These are phyloP conservation scores for Drosophila buzzatii DNA, from an alignment of 2,888 invertebrate species.

Conservation along the genomic window DNA sequence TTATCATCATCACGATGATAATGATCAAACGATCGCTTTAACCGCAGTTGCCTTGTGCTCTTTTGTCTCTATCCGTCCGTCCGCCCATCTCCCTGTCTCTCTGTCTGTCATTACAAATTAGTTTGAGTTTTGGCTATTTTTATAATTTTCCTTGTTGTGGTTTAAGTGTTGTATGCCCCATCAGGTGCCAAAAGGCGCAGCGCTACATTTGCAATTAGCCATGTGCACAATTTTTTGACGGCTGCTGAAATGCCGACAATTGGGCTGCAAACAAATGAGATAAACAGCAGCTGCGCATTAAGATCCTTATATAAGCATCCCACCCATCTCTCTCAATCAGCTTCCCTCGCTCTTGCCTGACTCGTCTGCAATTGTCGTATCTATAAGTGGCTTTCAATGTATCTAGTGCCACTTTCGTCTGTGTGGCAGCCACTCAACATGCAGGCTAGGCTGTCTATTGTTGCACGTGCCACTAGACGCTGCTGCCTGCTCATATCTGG, in stretches of 20 bases:
- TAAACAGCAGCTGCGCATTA: conserved; percentile 50
- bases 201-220: conserved; percentile 78
- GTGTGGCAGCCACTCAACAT: conserved; percentile 15
- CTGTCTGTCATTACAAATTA: conserved; percentile 74
- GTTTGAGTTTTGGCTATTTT: conserved; percentile 56
- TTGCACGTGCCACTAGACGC: conserved; percentile 17
- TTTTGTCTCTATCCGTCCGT: conserved; percentile 29
- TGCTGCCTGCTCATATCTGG: conserved; percentile 31
- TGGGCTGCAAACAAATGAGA: conserved; percentile 47
- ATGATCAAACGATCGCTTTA: conserved; percentile 22
- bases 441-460: conserved; percentile 43
- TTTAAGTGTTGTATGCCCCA: conserved; percentile 63
- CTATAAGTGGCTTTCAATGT: conserved; percentile 43
- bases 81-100: not conserved
- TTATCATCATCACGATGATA: conserved; percentile 10
- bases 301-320: conserved; percentile 6
- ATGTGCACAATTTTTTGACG: conserved; percentile 65
- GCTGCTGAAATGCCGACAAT: conserved; percentile 59
- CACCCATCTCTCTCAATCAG: not conserved
- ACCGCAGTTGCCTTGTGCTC: conserved; percentile 56
- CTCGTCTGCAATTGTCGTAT: conserved; percentile 20
- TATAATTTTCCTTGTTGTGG: conserved; percentile 42
- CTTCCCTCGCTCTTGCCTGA: not conserved
- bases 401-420: conserved; percentile 14
- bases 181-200: conserved; percentile 78